A percentile compares a stretch with the other conserved stretches of the same genome.
phyloP scores from a whole-genome alignment of 1,140 invertebrate species.

The Sminthurinus signatus region DNA sequence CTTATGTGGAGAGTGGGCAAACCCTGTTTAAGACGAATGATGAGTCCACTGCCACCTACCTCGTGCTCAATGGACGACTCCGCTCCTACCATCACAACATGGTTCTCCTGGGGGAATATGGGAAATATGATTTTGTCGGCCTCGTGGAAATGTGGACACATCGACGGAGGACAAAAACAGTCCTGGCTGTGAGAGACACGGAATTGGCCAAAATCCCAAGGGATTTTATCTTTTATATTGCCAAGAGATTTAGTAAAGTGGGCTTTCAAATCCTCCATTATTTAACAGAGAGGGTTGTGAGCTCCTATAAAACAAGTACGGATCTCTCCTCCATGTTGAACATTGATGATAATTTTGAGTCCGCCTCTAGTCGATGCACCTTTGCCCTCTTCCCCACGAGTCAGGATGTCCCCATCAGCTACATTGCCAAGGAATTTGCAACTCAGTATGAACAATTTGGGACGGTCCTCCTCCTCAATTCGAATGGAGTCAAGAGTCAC shows the following conservation, averaged over 20 bases:
- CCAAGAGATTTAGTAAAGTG: neutral
- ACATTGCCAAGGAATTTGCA: conserved; percentile 6
- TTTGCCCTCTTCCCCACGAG: neutral
- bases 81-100: neutral
- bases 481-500: neutral
- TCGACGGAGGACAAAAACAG: conserved; percentile 16
- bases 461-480: neutral
- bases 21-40: neutral
- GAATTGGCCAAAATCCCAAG: conserved; percentile 26
- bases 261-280: conserved; percentile 17
- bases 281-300: conserved; percentile 11
- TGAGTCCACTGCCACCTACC: neutral
- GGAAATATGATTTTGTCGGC: conserved; percentile 22
- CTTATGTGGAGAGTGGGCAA: conserved; percentile 8
- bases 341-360: neutral
- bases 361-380: neutral
- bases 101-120: neutral
- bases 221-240: neutral
- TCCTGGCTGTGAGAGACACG: conserved; percentile 16
- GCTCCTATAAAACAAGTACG: neutral
- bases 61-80: neutral
- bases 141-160: conserved; percentile 22
- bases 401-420: neutral
- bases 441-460: neutral
- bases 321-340: too few species aligned